Evolutionary conservation across 2,888 invertebrate species (phyloP).

Genomic region (Eupithecia insigniata): DNA sequence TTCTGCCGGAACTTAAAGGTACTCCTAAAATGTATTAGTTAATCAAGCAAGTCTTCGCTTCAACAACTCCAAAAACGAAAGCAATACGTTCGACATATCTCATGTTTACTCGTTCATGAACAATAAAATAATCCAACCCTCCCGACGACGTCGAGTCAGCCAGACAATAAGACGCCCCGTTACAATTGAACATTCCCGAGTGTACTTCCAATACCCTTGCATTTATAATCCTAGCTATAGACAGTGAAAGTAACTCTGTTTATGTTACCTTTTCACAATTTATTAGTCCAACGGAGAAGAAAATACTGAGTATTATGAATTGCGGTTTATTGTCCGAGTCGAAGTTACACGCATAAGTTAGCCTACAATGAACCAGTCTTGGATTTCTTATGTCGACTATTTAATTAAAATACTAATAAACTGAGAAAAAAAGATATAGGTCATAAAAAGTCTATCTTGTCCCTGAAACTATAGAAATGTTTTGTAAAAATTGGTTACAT

Average conservation of each 20-base stretch:
- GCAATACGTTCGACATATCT: constrained; percentile 30
- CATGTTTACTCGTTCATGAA: constrained; percentile 30
- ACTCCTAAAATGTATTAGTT: not conserved
- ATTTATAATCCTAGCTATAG: constrained; percentile 9
- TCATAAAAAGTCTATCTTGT: not conserved
- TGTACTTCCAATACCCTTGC: constrained; percentile 14
- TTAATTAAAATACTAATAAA: not conserved
- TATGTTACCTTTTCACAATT: not conserved
- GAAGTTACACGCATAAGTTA: not conserved
- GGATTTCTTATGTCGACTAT: not conserved
- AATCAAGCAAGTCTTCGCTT: constrained; percentile 1
- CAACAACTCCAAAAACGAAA: not conserved
- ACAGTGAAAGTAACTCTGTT: not conserved
- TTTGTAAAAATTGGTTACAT: too few species aligned
- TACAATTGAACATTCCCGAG: constrained; percentile 17
- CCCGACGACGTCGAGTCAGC: constrained; percentile 50
- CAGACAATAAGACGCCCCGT: constrained; percentile 28
- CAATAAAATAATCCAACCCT: constrained; percentile 47
- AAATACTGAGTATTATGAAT: not conserved
- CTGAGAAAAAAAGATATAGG: not conserved
- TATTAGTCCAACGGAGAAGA: not conserved
- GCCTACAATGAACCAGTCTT: not conserved
- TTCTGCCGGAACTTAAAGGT: not conserved
- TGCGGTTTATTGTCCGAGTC: not conserved
- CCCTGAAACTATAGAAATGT: not conserved